Conservation (phyloP, 2,888 invertebrate species). For the Ophion costatus region DNA sequence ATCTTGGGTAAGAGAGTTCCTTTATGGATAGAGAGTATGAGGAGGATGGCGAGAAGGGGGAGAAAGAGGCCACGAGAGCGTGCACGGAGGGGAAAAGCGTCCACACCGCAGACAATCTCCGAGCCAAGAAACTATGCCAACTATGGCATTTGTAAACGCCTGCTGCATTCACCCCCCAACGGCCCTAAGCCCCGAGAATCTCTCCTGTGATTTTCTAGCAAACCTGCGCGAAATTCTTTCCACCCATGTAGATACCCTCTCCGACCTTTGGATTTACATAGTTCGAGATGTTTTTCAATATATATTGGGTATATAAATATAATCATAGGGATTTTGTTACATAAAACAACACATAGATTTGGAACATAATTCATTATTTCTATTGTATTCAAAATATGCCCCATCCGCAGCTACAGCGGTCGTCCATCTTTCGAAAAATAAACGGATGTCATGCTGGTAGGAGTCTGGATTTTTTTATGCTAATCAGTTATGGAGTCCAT, state of each 20-base stretch:
- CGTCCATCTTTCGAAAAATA: too few relatives aligned
- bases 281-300: not conserved
- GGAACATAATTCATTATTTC: too few relatives aligned
- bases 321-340: not conserved
- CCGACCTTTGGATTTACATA: conserved; percentile 7
- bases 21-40: conserved; percentile 10
- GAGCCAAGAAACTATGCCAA: conserved; percentile 68
- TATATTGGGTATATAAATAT: not conserved
- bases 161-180: conserved; percentile 62
- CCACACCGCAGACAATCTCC: conserved; percentile 50
- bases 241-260: conserved; percentile 18
- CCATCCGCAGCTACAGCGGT: too few relatives aligned
- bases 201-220: conserved; percentile 66
- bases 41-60: conserved; percentile 1
- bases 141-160: conserved; percentile 68
- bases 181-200: conserved; percentile 65
- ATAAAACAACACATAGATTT: too few relatives aligned
- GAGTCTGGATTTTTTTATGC: too few relatives aligned
- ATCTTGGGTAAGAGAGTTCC: conserved; percentile 6
- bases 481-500: too few relatives aligned
- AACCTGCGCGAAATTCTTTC: conserved; percentile 65
- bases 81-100: conserved; percentile 13
- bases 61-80: conserved; percentile 2
- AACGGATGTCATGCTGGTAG: too few relatives aligned
- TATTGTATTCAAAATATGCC: too few relatives aligned